Base-by-base conservation (phyloP, 1,140 invertebrate species). In the Camponotus vicinus region DNA sequence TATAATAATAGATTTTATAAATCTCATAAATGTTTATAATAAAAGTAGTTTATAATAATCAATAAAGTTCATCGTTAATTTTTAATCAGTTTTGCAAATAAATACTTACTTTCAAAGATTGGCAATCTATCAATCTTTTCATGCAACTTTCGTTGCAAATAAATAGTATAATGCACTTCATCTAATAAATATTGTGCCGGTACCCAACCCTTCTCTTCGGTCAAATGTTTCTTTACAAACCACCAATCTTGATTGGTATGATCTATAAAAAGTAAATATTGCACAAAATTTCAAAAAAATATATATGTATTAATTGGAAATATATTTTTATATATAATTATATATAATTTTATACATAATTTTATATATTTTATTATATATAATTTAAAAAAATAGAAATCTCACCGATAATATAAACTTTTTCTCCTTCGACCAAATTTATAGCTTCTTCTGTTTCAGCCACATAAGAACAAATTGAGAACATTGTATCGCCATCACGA, bases 51-150 rank as follows among this genome's bases (percentile, higher is more conserved):
- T 27, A 27, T 27, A 27, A 27, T 11, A 1, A 37, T 59, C 15
- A 13, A 66, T 82, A n/a, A 82, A 42, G 2, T 82, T 61, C 4
- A 69, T 21, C 4, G 21, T n/a, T 8, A 3, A 37, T 82, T 45
- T 77, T 34, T 21, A 21, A 64, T 37, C 9, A 82, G 5, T 83
- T 80, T 75, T 32, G 1, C 42, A 63, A 61, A 52, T 66, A 45
- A 27, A 37, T 61, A 96, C 97, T 97, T 97, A 98, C 98, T 98
- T 96, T 98, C 98, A 95, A 98, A 98, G 2, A 98, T 97, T 52
- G 98, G 98, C 7, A 99, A 95, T 95, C 98, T 98, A 89, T 98
- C 97, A 89, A 98, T 98, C 93, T 98, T 98, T 92, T 98, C 98
- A 90, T 98, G 97, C 6, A 99, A 94, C 95, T 98, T 98, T 92